phyloP scores from a whole-genome alignment of 2,113 vertebrate species.

The Connochaetes taurinus region DNA sequence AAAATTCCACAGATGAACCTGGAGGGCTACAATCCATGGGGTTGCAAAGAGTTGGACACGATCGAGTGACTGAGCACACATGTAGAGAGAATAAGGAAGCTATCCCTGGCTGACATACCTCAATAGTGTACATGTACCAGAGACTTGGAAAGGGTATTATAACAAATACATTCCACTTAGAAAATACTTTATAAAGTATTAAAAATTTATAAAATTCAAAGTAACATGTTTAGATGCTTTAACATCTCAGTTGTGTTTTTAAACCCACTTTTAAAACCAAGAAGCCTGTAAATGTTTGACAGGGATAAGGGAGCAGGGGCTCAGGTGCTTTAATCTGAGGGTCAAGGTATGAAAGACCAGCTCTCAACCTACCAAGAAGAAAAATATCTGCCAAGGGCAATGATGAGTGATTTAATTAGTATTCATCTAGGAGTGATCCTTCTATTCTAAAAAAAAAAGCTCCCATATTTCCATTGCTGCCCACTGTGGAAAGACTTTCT shows the following conservation, averaged over 20 bases:
- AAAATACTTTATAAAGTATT: not conserved
- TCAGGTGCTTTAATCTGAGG: not conserved
- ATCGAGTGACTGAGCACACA: not conserved
- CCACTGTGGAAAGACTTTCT: not conserved
- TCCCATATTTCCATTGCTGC: not conserved
- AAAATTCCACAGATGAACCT: not conserved
- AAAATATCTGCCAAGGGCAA: not conserved
- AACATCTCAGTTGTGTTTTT: not conserved
- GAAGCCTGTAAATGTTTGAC: not conserved
- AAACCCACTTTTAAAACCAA: slow-evolving; percentile 4
- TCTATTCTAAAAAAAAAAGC: not conserved
- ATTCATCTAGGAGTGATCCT: not conserved
- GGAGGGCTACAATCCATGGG: not conserved
- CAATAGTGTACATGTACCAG: not conserved
- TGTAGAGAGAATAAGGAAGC: not conserved
- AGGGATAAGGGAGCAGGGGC: not conserved
- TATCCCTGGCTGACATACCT: not conserved
- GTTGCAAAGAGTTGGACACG: not conserved
- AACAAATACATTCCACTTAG: not conserved
- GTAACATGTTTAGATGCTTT: not conserved
- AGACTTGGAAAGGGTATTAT: not conserved
- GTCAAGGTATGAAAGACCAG: not conserved
- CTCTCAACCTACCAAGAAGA: not conserved
- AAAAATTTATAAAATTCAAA: slow-evolving; percentile 11
- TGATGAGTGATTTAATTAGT: not conserved